Base-by-base conservation (phyloP, 2,888 invertebrate species). In the Altica lythri region DNA sequence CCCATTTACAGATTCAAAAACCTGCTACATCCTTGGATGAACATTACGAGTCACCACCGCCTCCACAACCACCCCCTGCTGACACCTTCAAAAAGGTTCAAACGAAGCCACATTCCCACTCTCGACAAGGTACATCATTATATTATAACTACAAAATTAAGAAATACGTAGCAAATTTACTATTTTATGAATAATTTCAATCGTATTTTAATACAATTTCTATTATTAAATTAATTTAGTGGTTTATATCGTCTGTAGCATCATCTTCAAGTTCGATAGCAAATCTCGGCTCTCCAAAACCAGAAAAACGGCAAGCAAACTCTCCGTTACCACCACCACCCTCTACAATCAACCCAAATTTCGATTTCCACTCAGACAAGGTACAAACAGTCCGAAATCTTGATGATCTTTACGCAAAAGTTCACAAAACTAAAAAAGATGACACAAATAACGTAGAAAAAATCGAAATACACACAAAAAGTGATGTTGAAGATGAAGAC, bases 371-470 rank as follows among this genome's bases (percentile, higher is more conserved):
- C 49, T 64, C 73, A 2, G 78, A 79, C 34, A 69, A 69, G 47
- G 29, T 64, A 12, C 59, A 65, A 45, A 53, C 56, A 2, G 56
- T 60, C 5, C 83, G 85, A 60, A 89, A 88, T 63, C 77, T 92
- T n/a, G 92, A 92, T 66, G 92, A 91, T 67, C 89, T 93, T 86
- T 93, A 93, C 73, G 92, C 92, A 1, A 93, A 92, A 79, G 92
- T 92, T 13, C 83, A 85, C 69, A 90, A 90, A 71, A 86, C 84
- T 72, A 71, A 68, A 55, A 68, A 68, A 48, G 68, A 67, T 46
- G 68, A 63, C 5, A 19, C 45, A 13, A 48, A 5, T 22, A 14
- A 14, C 18, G 62, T n/a, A n/a, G n/a, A 63, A n/a, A 48, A 27
- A 13, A 13, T 22, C 1, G 53, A 53, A 27, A 38, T 60, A 60